phyloP scores from a whole-genome alignment of 2,888 invertebrate genomes.

The Pyrgus malvae region DNA sequence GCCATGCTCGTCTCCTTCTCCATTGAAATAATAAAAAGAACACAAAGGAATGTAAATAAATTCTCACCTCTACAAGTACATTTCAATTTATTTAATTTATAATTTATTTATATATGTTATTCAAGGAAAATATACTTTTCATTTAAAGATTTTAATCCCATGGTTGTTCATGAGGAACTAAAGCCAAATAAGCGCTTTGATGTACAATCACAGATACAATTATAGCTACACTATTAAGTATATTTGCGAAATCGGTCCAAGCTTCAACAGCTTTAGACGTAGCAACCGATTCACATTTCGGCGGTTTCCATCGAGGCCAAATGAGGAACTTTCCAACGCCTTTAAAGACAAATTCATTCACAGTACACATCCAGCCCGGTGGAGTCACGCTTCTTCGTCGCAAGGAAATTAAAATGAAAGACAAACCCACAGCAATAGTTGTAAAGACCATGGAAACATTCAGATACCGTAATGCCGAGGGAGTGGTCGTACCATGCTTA shows the following conservation, averaged over 20 bases:
- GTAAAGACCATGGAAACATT: conserved; percentile 45
- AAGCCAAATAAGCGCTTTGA: neutral
- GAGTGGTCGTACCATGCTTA: conserved; percentile 38
- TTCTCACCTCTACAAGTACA: no score
- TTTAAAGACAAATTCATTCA: conserved; percentile 40
- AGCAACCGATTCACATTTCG: conserved; percentile 19
- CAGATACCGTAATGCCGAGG: conserved; percentile 47
- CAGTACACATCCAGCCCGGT: conserved; percentile 36
- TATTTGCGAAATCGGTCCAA: conserved; percentile 46
- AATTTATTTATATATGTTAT: no score
- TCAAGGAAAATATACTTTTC: no score
- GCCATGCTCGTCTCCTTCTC: no score
- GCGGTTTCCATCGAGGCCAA: conserved; percentile 40
- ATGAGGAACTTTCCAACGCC: conserved; percentile 37
- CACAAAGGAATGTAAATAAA: no score
- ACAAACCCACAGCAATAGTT: conserved; percentile 36
- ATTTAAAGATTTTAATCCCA: neutral
- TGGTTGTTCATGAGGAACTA: neutral
- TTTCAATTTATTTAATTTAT: no score
- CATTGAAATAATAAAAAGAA: no score
- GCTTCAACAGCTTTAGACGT: conserved; percentile 23
- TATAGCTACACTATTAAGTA: conserved; percentile 39
- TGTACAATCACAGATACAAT: conserved; percentile 16
- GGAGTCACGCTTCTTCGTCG: conserved; percentile 33
- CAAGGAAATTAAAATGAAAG: conserved; percentile 40